phyloP scores from a whole-genome alignment of 2,113 vertebrate genomes.

The Triplophysa rosa region DNA sequence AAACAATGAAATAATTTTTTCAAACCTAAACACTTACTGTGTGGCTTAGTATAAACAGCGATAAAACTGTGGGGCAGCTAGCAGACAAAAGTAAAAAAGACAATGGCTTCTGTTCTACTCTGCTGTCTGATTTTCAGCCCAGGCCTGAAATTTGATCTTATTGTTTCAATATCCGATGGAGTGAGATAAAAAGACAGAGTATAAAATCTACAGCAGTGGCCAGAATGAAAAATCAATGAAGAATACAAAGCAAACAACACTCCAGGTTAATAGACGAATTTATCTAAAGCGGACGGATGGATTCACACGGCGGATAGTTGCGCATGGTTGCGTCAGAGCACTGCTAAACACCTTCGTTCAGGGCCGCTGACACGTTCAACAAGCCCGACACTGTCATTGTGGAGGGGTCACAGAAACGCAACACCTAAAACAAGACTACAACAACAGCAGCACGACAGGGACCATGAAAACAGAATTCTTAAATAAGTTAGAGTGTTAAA shows the following conservation, averaged over 20 bases:
- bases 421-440: background rate
- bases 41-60: background rate
- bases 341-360: conserved; percentile 17
- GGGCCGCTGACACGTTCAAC: conserved; percentile 20
- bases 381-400: conserved; percentile 4
- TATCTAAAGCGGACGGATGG: background rate
- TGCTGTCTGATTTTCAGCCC: background rate
- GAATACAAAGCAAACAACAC: conserved; percentile 12
- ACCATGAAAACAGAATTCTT: background rate
- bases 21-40: background rate
- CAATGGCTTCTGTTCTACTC: conserved; percentile 7
- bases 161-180: conserved; percentile 5
- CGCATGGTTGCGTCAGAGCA: conserved; percentile 5
- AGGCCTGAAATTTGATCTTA: conserved; percentile 1
- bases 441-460: background rate
- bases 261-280: conserved; percentile 12
- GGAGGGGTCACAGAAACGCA: conserved; percentile 1
- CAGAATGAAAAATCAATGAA: conserved; percentile 37
- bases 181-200: conserved; percentile 21
- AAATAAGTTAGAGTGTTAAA: background rate
- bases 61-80: background rate
- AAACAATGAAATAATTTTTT: background rate
- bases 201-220: conserved; percentile 14
- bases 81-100: background rate
- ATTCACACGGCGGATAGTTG: background rate